Evolutionary conservation across 2,888 invertebrate species (phyloP).

Genomic region (Xestia ashworthii): DNA sequence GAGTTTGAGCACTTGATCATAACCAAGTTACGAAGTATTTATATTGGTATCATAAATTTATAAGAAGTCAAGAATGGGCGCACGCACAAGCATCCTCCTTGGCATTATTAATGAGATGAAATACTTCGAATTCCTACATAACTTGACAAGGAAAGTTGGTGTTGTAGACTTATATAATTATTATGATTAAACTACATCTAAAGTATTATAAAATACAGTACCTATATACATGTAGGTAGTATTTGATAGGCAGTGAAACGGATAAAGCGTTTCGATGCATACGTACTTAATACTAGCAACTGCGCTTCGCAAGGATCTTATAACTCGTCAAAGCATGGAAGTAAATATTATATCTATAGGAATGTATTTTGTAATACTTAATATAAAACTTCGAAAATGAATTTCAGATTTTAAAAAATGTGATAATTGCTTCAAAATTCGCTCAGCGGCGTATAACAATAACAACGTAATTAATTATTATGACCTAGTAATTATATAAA

Average conservation of each 20-base stretch:
- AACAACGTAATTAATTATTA: neutral
- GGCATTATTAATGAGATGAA: conserved; percentile 82
- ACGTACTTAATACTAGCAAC: neutral
- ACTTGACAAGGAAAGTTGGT: conserved; percentile 76
- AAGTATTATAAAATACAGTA: conserved; percentile 3
- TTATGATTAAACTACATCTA: conserved; percentile 50
- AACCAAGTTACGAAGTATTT: conserved; percentile 82
- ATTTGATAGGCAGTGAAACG: neutral
- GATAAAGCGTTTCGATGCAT: neutral
- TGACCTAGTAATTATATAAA: too few species aligned
- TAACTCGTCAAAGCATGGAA: neutral
- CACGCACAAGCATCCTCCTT: conserved; percentile 77
- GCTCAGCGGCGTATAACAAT: fast-evolving
- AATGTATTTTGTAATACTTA: too few species aligned
- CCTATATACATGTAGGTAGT: neutral
- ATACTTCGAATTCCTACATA: conserved; percentile 79
- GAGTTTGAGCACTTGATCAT: conserved; percentile 76
- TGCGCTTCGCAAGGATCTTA: neutral
- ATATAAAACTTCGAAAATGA: neutral
- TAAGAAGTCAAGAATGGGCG: conserved; percentile 80
- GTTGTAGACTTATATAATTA: conserved; percentile 59
- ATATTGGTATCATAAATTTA: conserved; percentile 87
- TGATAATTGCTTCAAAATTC: neutral
- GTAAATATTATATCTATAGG: neutral
- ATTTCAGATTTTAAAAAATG: neutral